Base-by-base conservation (phyloP, 2,113 vertebrate genomes). In the Anoura caudifer region DNA sequence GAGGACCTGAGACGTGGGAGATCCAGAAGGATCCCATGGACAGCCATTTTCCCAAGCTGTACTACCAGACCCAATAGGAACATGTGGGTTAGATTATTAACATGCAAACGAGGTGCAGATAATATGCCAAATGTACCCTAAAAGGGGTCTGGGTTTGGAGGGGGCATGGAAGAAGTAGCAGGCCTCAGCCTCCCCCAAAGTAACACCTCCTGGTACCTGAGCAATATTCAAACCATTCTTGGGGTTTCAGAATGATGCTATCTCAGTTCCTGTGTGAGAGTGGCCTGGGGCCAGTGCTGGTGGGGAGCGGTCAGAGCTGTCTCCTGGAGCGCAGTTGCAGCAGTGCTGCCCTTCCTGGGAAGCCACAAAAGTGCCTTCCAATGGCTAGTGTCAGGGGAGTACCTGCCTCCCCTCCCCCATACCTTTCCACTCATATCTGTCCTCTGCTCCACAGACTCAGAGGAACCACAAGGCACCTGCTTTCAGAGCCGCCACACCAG, bases 221-320 rank as follows among this genome's bases (percentile, higher is more conserved):
- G 95, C 87, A 63, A 97, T 87, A 96, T 85, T 96, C 95, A 97
- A 97, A 97, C 96, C 92, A 94, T 80, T 92, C 82, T 97, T 14
- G 0, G 1, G 96, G 96, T 97, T 98, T 98, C 97, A 97, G 92
- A 97, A 97, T 97, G 97, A 97, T 94, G 95, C 90, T 91, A 94
- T 81, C 97, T 97, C 95, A 94, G 96, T 97, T 97, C 96, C 98
- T 97, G 97, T 90, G 96, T 85, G 95, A 98, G 94, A 77, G 97
- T 63, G 38, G 97, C 93, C 87, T 75, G 91, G 81, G 52, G 5
- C 47, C 47, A 20, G 52, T 31, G 69, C 76, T 80, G 54, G 45
- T 36, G 43, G 38, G 70, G 79, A 76, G 81, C 2, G 33, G 95
- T 63, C 88, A 85, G 88, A 92, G 94, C 36, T 4, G 87, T 81